Evolutionary conservation across 2,888 invertebrate species (phyloP), one percentile per base, ranked within the genome.

Genomic region (Calameuta idolon): DNA sequence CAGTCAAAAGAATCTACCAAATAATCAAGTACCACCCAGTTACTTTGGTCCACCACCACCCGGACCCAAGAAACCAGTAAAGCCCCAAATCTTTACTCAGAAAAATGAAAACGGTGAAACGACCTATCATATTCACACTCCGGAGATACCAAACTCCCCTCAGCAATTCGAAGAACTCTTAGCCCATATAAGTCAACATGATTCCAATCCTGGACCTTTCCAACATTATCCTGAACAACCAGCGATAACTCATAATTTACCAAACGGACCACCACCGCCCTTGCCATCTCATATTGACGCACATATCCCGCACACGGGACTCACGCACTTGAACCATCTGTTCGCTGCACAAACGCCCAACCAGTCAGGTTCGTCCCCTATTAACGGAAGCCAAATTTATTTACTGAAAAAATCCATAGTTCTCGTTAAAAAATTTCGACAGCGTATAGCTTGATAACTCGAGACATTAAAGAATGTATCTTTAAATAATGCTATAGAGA

Each of bases 321-420:
- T 88, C 80, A 81, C 89, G 77, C 89, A 90, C 80, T 86, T 90
- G 86, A 90, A 90, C 79, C 89, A 90, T 84, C 89, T 90, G 83
- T 89, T 90, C 85, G 88, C 87, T 82, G 87, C 87, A 79, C 88
- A 88, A 86, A 84, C 84, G 80, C 87, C 90, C 83, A 88, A 87
- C 85, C 90, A 91, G 88, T 89, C 91, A 91, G 91, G 91, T 91
- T 91, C 90, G 91, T 87, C 83, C 84, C 88, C 83, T 77, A 79
- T 81, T 78, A 68, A 74, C 34, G 35, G 74, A 74, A 35, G 74
- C 23, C 35, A 34, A 34, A 30, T 75, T 74, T n/a, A 30, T 33
- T 34, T 77, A 15, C 71, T 71, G 23, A 15, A 71, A 12, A 30
- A 31, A 15, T 33, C 31, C 12, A 71, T 15, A 33, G 2, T 5